These are phyloP conservation scores for Dasyurus viverrinus DNA, from an alignment of 2,113 vertebrate genomes.

Conservation along the genomic window DNA sequence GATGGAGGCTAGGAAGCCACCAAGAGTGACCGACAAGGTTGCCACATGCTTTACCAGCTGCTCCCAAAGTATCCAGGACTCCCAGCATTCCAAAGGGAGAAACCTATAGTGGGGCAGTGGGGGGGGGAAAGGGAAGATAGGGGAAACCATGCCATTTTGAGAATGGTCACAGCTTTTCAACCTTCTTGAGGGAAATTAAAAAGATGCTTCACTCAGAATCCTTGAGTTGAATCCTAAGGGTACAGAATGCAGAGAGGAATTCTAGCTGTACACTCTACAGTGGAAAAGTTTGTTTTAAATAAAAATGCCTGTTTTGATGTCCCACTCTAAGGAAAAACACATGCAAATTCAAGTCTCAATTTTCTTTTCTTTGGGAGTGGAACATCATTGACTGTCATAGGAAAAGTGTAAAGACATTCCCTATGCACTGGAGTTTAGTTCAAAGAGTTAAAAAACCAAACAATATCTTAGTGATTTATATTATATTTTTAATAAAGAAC, in stretches of 20 bases:
- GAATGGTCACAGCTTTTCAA: constrained; percentile 55
- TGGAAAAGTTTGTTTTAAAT: neutral
- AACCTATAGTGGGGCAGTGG: neutral
- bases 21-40: constrained; percentile 61
- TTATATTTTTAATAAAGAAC: neutral
- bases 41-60: constrained; percentile 50
- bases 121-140: neutral
- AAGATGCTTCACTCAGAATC: neutral
- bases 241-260: neutral
- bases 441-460: neutral
- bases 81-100: constrained; percentile 6
- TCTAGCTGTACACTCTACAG: neutral
- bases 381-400: neutral
- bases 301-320: neutral
- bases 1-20: neutral
- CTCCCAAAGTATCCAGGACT: constrained; percentile 52
- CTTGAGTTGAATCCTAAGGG: constrained; percentile 16
- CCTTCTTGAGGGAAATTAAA: constrained; percentile 58
- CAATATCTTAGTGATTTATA: neutral
- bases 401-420: neutral
- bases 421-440: neutral
- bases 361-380: neutral
- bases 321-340: neutral
- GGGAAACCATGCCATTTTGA: constrained; percentile 7
- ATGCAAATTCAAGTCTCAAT: accelerated